Evolutionary conservation across 2,888 invertebrate species (phyloP), one percentile per base, ranked within the genome.

Genomic region (Molanna angustata): DNA sequence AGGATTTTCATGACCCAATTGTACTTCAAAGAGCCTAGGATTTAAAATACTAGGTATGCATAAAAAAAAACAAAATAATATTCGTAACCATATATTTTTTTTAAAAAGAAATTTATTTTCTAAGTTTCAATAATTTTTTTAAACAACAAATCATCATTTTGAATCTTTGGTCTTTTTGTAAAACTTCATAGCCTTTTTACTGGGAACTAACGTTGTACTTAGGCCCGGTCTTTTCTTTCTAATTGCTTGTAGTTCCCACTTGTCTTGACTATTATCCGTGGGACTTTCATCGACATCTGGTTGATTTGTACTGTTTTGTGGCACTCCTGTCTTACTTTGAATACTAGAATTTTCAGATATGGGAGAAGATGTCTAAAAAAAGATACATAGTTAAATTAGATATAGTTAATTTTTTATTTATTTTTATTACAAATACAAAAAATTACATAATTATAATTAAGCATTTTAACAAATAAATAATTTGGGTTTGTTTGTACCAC

Each of bases 141-240:
- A n/a, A n/a, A n/a, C n/a, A 16, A 6, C 14, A 37, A 7, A 37
- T 37, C 33, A 33, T 41, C 21, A 41, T n/a, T 41, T 52, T 17
- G 37, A 32, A 43, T 49, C 42, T 59, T 71, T 78, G 58, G 73
- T 66, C 71, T 80, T 80, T 68, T 82, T 82, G 68, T 84, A 89
- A 72, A 83, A 82, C 72, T 88, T 89, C 70, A 93, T 80, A 7
- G 92, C 89, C 73, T 88, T 90, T 66, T 93, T 92, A 17, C 91
- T 86, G 6, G 94, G 94, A 37, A 88, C 76, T 47, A 94, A 69
- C 3, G 80, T 80, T 65, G 90, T 84, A 31, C 85, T 80, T 13
- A 94, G 71, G 0, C 94, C 94, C 39, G 90, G 88, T 48, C 91
- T 73, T 64, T 87, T 90, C 64, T 65, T 54, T 64, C 67, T 51